Conservation (phyloP, 2,113 vertebrate genomes). For the Nesoenas mayeri region DNA sequence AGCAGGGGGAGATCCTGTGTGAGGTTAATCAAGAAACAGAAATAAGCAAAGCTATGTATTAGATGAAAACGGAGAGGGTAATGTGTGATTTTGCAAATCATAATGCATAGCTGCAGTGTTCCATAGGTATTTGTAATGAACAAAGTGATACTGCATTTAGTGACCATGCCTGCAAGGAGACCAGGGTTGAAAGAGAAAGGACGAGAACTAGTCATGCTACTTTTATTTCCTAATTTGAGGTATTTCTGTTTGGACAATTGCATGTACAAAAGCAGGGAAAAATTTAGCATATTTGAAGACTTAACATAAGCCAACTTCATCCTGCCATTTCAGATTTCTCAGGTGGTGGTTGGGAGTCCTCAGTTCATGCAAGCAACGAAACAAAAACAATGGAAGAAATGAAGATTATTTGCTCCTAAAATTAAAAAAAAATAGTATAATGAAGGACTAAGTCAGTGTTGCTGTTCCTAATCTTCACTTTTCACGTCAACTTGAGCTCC, state of each 20-base stretch:
- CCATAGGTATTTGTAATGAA: neutral
- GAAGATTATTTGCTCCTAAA: neutral
- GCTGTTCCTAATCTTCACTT: neutral
- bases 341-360: neutral
- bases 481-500: neutral
- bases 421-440: neutral
- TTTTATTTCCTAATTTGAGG: neutral
- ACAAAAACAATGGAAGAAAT: neutral
- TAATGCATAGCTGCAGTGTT: rapidly evolving
- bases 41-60: neutral
- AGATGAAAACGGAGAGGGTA: neutral
- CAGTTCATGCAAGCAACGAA: neutral
- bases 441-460: neutral
- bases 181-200: neutral
- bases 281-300: neutral
- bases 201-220: neutral
- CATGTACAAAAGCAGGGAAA: neutral
- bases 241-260: neutral
- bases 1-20: neutral
- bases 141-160: neutral
- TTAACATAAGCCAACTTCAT: neutral
- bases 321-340: neutral
- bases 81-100: neutral
- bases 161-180: neutral
- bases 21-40: neutral